Conservation (phyloP, 1,140 invertebrate species). For the Yoshiicerus persimilis region DNA sequence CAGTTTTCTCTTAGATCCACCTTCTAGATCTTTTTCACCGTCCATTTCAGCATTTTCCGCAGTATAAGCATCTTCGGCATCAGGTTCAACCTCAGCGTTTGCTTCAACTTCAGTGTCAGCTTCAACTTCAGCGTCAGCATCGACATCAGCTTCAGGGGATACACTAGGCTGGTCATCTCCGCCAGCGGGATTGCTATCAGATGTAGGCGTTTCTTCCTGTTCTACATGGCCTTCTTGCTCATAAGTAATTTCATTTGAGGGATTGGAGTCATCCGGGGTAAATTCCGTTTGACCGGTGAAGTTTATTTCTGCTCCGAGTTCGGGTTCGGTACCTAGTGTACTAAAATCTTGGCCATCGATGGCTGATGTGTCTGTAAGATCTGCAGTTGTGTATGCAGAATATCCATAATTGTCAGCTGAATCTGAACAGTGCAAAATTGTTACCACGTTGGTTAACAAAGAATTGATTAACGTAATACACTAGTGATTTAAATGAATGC, state of each 20-base stretch:
- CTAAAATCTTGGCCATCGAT: background rate
- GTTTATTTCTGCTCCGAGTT: background rate
- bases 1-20: background rate
- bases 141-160: background rate
- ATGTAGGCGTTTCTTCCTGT: background rate
- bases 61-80: too few species aligned
- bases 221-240: background rate
- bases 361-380: background rate
- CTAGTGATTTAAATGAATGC: background rate
- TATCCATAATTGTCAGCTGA: background rate
- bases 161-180: background rate
- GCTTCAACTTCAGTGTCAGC: background rate
- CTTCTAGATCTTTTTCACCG: background rate
- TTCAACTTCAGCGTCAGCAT: background rate
- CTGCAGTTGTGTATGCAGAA: background rate
- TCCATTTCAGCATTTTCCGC: background rate
- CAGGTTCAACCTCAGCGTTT: background rate
- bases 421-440: background rate
- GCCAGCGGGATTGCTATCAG: background rate
- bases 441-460: background rate
- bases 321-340: background rate
- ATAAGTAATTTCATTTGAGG: background rate
- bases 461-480: background rate
- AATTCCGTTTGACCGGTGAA: background rate
- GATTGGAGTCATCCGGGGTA: background rate